Percentiles rank a stretch among this genome's conserved stretches.
These are phyloP conservation scores for Athene cunicularia DNA, from an alignment of 2,113 vertebrate genomes.

Conservation along the genomic window DNA sequence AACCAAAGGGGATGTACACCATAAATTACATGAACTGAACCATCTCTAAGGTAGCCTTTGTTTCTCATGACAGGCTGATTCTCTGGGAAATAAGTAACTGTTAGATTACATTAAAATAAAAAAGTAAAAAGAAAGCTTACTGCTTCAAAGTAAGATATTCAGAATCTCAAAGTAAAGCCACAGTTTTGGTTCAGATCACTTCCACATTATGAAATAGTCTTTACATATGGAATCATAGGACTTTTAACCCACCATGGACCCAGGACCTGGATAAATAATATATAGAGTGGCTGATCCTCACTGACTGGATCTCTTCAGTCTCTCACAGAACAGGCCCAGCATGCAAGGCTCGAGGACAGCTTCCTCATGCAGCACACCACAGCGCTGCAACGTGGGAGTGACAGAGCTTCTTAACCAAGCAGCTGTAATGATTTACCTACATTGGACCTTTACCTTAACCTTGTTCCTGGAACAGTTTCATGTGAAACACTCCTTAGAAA, in stretches of 20 bases:
- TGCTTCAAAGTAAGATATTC: background rate
- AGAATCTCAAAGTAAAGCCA: background rate
- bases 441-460: background rate
- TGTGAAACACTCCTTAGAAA: background rate
- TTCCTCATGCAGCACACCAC: background rate
- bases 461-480: background rate
- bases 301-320: background rate
- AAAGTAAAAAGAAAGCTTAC: background rate
- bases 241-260: background rate
- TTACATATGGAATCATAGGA: background rate
- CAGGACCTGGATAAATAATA: background rate
- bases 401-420: background rate
- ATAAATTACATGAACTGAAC: background rate
- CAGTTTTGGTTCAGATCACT: background rate
- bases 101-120: background rate
- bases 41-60: background rate
- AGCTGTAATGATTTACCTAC: background rate
- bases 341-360: rapidly evolving
- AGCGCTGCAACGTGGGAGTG: background rate
- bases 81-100: background rate
- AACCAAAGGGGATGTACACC: background rate
- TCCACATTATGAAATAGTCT: background rate
- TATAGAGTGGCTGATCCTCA: rapidly evolving
- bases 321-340: background rate
- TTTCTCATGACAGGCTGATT: background rate